These are phyloP conservation scores for Epirrhoe tristata DNA, from an alignment of 2,888 invertebrate species.

Conservation along the genomic window DNA sequence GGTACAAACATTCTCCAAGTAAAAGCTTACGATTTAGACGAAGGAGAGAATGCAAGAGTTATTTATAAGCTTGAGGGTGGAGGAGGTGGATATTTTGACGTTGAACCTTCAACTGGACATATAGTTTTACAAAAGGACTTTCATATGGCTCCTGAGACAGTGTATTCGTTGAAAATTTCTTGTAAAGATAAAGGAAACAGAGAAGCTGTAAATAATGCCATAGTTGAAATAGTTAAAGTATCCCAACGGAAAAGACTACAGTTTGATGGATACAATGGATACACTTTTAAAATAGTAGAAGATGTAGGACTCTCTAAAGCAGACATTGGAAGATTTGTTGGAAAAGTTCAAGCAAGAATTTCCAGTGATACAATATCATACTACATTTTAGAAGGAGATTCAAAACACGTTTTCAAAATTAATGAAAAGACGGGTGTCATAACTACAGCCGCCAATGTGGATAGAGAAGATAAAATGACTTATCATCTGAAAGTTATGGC, in stretches of 20 bases:
- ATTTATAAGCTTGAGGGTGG: constrained; percentile 92
- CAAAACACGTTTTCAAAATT: constrained; percentile 91
- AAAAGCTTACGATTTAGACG: constrained; percentile 93
- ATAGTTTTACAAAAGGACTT: constrained; percentile 89
- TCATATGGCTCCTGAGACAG: constrained; percentile 87
- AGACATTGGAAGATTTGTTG: constrained; percentile 90
- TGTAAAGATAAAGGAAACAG: constrained; percentile 93
- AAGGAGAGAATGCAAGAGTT: constrained; percentile 94
- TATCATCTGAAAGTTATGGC: constrained; percentile 94
- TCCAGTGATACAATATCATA: constrained; percentile 89
- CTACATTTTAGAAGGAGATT: constrained; percentile 93
- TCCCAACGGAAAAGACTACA: constrained; percentile 89
- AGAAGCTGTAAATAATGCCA: constrained; percentile 89
- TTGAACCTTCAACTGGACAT: constrained; percentile 92
- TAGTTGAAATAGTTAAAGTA: constrained; percentile 92
- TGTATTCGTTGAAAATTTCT: constrained; percentile 90
- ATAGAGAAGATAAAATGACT: constrained; percentile 91
- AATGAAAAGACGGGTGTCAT: constrained; percentile 92
- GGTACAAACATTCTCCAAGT: constrained; percentile 90
- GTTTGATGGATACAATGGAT: constrained; percentile 91
- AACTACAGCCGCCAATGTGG: constrained; percentile 91
- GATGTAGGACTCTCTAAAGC: constrained; percentile 88
- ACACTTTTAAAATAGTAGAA: constrained; percentile 93
- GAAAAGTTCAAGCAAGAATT: constrained; percentile 88
- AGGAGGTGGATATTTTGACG: constrained; percentile 91